These are phyloP conservation scores for Triplophysa siluroides DNA, from an alignment of 2,113 vertebrate species.

Conservation along the genomic window DNA sequence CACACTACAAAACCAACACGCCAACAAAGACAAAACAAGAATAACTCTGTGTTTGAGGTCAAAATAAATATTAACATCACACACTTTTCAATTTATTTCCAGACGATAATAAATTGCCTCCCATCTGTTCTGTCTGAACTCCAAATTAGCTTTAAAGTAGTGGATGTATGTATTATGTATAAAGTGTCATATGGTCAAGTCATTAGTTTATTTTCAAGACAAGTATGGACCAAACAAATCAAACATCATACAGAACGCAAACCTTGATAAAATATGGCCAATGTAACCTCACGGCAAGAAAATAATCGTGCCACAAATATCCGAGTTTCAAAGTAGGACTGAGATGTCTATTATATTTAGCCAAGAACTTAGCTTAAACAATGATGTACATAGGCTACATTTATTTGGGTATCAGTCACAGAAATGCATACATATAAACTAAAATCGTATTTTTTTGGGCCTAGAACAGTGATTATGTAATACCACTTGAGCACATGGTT, in stretches of 20 bases:
- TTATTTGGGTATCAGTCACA: no score
- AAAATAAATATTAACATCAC: slow-evolving; percentile 18
- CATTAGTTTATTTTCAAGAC: background rate
- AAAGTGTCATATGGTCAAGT: slow-evolving; percentile 13
- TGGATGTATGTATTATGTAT: slow-evolving; percentile 23
- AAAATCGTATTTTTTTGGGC: background rate
- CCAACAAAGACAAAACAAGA: background rate
- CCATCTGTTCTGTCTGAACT: slow-evolving; percentile 23
- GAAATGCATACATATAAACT: no score
- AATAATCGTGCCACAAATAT: no score
- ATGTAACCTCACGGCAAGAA: no score
- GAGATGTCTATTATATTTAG: no score
- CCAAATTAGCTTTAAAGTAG: slow-evolving; percentile 20
- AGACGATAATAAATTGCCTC: slow-evolving; percentile 31
- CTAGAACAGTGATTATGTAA: slow-evolving; percentile 21
- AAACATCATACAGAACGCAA: background rate
- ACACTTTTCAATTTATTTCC: slow-evolving; percentile 16
- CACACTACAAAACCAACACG: slow-evolving; percentile 15
- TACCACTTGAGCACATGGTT: background rate
- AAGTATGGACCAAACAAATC: background rate
- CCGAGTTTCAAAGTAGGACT: no score
- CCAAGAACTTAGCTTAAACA: background rate
- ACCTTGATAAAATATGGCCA: no score
- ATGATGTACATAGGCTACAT: no score
- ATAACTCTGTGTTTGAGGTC: background rate